Evolutionary conservation across 2,113 vertebrate species (phyloP), one percentile per base, ranked within the genome.

Genomic region (Castor canadensis): DNA sequence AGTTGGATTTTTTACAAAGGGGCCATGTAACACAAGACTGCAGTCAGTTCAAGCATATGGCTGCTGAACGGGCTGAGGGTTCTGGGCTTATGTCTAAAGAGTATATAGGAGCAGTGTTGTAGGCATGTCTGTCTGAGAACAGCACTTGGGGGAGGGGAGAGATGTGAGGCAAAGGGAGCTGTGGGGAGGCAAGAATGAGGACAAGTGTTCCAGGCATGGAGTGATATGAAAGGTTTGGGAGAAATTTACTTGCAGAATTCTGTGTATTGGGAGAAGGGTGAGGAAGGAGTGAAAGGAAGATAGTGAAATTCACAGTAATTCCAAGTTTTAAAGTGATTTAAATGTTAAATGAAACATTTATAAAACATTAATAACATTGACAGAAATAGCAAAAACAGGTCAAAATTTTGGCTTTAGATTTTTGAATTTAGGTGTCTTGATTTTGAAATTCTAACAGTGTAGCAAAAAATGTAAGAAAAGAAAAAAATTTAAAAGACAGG

Each of bases 341-440:
- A 69, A 69, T 7, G 19, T n/a, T n/a, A n/a, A n/a, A n/a, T n/a
- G n/a, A n/a, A n/a, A n/a, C n/a, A 56, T 38, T 88, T 62, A 47
- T 8, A 54, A 83, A 80, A 82, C n/a, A 73, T 43, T 85, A 66
- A 76, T 40, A 91, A 58, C 9, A 72, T 3, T 35, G 58, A 75
- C 62, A 85, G 26, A 85, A 89, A 88, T 47, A 77, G 49, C 35
- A 15, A 81, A 95, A 67, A 81, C 16, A 90, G 26, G 24, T 35
- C 28, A 81, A 64, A 67, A 49, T 66, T 73, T 45, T 64, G 12
- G 22, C 12, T 81, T 95, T 56, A 56, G 17, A 28, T 69, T 84
- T 95, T 84, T 80, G 9, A 67, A 64, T 91, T 88, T 64, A 85
- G 64, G 32, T 76, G 30, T 75, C 52, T 89, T 95, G 58, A 85